A percentile compares a stretch with the other conserved stretches of the same genome.
Conservation (phyloP, 2,797 vertebrate species). For the Tolypeutes matacus region DNA sequence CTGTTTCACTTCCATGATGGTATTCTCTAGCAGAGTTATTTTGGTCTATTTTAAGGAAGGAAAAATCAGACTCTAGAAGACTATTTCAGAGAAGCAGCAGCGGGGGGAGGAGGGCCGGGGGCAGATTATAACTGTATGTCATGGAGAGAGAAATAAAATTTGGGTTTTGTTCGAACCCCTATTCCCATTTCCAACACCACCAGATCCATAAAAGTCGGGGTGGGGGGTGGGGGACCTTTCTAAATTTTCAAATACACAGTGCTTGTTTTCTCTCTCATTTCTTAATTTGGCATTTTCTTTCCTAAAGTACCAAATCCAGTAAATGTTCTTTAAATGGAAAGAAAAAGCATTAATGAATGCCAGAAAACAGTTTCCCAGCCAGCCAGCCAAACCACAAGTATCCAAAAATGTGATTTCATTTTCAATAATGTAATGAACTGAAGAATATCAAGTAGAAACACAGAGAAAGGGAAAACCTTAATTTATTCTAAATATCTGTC, state of each 20-base stretch:
- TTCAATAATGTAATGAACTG: constrained; percentile 69
- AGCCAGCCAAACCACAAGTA: constrained; percentile 80
- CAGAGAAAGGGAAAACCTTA: constrained; percentile 11
- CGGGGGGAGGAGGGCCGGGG: too few relatives aligned
- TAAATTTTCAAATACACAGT: neutral
- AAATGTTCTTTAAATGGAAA: constrained; percentile 80
- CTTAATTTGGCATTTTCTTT: constrained; percentile 66
- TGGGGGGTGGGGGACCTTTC: neutral
- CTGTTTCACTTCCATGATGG: constrained; percentile 62
- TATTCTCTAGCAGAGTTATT: constrained; percentile 21
- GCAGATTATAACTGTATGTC: neutral
- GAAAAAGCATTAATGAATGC: constrained; percentile 75
- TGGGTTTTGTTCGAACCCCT: constrained; percentile 53
- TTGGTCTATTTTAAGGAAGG: constrained; percentile 67
- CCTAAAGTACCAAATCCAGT: constrained; percentile 73
- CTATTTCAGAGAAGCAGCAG: neutral
- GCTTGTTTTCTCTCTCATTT: constrained; percentile 8
- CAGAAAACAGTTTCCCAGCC: constrained; percentile 74
- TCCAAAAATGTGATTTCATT: constrained; percentile 75
- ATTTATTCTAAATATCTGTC: constrained; percentile 63
- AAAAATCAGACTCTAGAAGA: constrained; percentile 42
- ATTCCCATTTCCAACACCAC: neutral
- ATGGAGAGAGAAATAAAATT: constrained; percentile 2
- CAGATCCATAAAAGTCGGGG: neutral
- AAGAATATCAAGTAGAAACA: constrained; percentile 62